Conservation (phyloP, 2,113 vertebrate genomes). For the Syngnathus floridae region DNA sequence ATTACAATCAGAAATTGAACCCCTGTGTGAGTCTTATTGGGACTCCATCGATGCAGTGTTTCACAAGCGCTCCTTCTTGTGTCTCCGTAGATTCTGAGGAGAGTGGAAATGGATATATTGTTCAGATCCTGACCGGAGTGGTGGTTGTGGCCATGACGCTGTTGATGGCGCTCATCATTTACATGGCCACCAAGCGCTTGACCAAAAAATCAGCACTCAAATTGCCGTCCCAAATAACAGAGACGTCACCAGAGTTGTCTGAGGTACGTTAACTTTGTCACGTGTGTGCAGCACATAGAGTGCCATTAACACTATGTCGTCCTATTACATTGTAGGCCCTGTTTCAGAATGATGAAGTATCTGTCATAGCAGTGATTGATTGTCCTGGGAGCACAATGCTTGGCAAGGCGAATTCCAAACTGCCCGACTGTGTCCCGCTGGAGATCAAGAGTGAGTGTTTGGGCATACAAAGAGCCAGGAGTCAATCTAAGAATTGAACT, state of each 20-base stretch:
- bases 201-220: conserved; percentile 17
- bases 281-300: no score
- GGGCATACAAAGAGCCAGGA: neutral
- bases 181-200: conserved; percentile 23
- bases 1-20: neutral
- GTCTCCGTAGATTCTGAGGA: neutral
- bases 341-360: neutral
- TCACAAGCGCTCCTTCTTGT: neutral
- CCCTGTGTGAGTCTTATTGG: neutral
- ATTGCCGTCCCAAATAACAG: neutral
- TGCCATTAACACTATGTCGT: neutral
- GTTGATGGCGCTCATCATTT: neutral
- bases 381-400: neutral
- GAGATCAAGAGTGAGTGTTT: conserved; percentile 66
- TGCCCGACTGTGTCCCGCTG: conserved; percentile 67
- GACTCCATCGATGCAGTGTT: neutral
- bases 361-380: neutral
- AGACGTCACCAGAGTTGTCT: neutral
- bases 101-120: fast-evolving
- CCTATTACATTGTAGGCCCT: conserved; percentile 22
- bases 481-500: neutral
- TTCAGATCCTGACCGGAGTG: conserved; percentile 1
- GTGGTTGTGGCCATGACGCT: neutral
- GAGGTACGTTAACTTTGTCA: conserved; percentile 22
- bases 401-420: conserved; percentile 25